These are phyloP conservation scores for fruit fly (Drosophila melanogaster) DNA, from an alignment of 1,140 invertebrate species.

Conservation along the genomic window DNA sequence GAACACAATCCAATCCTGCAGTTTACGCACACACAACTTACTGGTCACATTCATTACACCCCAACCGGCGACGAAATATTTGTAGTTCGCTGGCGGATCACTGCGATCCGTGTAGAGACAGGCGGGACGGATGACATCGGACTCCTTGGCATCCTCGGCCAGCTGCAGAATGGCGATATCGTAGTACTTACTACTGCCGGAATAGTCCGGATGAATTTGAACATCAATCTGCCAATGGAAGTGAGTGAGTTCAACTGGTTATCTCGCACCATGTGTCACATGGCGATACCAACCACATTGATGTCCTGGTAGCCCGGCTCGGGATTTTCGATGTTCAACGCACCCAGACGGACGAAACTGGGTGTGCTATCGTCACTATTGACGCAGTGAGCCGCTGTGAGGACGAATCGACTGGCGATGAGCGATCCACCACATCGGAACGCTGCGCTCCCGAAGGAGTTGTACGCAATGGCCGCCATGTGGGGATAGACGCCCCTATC, in stretches of 20 bases:
- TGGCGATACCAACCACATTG: slow-evolving; percentile 28
- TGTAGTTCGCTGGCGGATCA: slow-evolving; percentile 41
- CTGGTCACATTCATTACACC: slow-evolving; percentile 63
- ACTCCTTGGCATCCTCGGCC: slow-evolving; percentile 32
- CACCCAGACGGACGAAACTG: slow-evolving; percentile 63
- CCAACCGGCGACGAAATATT: slow-evolving; percentile 70
- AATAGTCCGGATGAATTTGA: slow-evolving; percentile 64
- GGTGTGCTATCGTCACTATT: slow-evolving; percentile 48
- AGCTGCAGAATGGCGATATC: slow-evolving; percentile 75
- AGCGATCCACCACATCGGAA: slow-evolving; percentile 85
- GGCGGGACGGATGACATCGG: slow-evolving; percentile 40
- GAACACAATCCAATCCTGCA: too few relatives aligned
- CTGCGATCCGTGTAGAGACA: slow-evolving; percentile 56
- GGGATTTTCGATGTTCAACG: slow-evolving; percentile 46
- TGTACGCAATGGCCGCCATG: slow-evolving; percentile 74
- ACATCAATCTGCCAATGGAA: slow-evolving; percentile 22
- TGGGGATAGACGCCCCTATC: slow-evolving; percentile 69
- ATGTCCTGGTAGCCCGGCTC: slow-evolving; percentile 43
- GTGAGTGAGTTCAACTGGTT: too few relatives aligned
- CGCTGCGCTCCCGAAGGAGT: slow-evolving; percentile 10
- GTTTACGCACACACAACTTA: slow-evolving; percentile 15
- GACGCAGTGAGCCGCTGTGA: slow-evolving; percentile 92
- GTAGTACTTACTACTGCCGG: slow-evolving; percentile 60
- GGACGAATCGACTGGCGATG: slow-evolving; percentile 83
- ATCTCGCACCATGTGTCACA: background rate